phyloP scores from a whole-genome alignment of 2,113 vertebrate genomes.

The Progne subis region DNA sequence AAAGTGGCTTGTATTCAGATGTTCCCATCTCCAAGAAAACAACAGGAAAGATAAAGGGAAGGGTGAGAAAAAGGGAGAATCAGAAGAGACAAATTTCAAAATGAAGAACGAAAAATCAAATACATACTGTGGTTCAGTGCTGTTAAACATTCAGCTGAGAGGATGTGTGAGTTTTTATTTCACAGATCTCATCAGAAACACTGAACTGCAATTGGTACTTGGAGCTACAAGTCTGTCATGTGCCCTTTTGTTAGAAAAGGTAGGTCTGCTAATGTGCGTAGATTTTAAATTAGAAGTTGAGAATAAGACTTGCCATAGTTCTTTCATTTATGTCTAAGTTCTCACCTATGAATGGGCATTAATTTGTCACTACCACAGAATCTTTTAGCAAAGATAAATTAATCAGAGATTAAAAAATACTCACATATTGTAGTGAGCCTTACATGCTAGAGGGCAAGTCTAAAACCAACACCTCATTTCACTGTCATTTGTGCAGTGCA shows the following conservation, averaged over 20 bases:
- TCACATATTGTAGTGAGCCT: background rate
- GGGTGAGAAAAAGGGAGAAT: background rate
- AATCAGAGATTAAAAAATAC: background rate
- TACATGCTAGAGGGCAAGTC: background rate
- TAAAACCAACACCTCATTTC: background rate
- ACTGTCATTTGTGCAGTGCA: background rate
- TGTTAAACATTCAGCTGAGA: background rate
- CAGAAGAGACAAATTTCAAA: background rate
- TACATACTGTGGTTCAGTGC: background rate
- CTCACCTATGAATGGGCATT: background rate
- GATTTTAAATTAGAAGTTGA: background rate
- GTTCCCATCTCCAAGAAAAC: background rate
- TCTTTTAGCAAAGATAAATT: background rate
- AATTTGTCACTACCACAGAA: background rate
- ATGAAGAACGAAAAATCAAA: background rate
- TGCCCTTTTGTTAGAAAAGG: background rate
- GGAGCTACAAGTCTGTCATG: background rate
- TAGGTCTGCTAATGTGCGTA: background rate
- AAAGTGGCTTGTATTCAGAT: background rate
- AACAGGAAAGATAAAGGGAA: background rate
- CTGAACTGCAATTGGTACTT: background rate
- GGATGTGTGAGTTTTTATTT: background rate
- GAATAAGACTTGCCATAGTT: background rate
- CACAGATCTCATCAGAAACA: background rate
- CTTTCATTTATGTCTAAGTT: background rate